phyloP scores from a whole-genome alignment of 1,140 invertebrate species.

The Drosophila pachea region DNA sequence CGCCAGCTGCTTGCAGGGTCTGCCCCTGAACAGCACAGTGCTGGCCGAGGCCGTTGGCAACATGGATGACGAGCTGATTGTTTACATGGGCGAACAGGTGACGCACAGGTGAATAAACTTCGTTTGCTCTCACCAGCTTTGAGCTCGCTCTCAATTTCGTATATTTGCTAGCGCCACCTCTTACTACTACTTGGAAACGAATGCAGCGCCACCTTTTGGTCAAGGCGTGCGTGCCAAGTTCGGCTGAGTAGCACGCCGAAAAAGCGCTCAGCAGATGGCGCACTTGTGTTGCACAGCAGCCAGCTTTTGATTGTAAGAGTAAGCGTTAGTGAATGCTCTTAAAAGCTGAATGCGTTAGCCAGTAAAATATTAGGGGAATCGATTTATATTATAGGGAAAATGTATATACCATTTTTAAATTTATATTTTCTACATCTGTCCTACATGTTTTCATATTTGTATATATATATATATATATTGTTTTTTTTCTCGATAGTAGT shows the following conservation, averaged over 20 bases:
- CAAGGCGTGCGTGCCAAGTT: slow-evolving; percentile 48
- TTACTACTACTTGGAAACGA: slow-evolving; percentile 60
- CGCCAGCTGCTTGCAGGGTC: not conserved
- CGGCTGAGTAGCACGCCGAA: not conserved
- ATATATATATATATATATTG: not conserved
- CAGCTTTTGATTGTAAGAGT: not conserved
- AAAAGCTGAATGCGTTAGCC: not conserved
- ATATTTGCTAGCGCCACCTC: slow-evolving; percentile 53
- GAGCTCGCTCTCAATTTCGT: too few relatives aligned
- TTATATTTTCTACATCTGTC: too few relatives aligned
- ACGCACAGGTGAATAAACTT: slow-evolving; percentile 44
- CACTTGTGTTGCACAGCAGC: not conserved
- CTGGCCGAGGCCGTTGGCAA: slow-evolving; percentile 10
- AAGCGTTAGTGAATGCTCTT: too few relatives aligned
- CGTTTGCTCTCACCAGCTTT: not conserved
- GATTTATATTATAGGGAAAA: not conserved
- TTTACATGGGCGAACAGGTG: slow-evolving; percentile 71
- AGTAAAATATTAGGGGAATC: not conserved
- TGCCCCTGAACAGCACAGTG: slow-evolving; percentile 7
- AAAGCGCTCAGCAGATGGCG: slow-evolving; percentile 17
- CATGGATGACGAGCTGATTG: slow-evolving; percentile 23
- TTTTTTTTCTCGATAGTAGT: too few relatives aligned
- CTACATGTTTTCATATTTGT: too few relatives aligned
- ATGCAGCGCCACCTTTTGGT: slow-evolving; percentile 69
- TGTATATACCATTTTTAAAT: not conserved